These are phyloP conservation scores for Euura lappo DNA, from an alignment of 1,140 invertebrate genomes.

Conservation along the genomic window DNA sequence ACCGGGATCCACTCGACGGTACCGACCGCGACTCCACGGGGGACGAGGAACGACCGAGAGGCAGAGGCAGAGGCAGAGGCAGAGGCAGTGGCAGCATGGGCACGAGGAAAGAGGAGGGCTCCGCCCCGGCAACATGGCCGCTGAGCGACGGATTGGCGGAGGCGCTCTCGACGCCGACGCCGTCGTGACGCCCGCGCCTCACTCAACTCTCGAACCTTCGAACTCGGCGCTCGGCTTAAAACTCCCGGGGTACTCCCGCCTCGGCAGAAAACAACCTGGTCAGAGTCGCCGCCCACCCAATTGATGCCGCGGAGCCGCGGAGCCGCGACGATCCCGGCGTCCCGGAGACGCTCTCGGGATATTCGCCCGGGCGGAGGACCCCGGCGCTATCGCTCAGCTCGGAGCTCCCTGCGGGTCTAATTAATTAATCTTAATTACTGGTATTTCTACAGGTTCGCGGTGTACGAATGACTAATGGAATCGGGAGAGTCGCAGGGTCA, in stretches of 20 bases:
- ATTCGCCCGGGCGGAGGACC: neutral
- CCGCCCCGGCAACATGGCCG: conserved; percentile 61
- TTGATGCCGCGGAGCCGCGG: neutral
- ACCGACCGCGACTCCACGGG: conserved; percentile 1
- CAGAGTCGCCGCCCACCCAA: neutral
- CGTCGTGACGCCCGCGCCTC: conserved; percentile 58
- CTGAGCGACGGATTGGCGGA: conserved; percentile 60
- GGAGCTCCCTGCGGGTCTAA: neutral
- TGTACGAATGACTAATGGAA: conserved; percentile 7
- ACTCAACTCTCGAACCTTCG: conserved; percentile 37
- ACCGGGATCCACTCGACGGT: too few species aligned
- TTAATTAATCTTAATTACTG: conserved; percentile 6
- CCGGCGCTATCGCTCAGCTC: neutral
- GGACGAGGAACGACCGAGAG: conserved; percentile 17
- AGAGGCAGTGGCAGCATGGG: conserved; percentile 9
- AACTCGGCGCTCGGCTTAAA: neutral
- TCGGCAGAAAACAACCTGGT: neutral
- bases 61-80: conserved; percentile 12
- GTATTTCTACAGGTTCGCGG: neutral
- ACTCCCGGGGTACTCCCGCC: neutral
- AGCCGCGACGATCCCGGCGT: neutral
- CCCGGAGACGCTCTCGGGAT: neutral
- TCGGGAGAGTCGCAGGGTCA: neutral
- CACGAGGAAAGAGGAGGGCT: conserved; percentile 35
- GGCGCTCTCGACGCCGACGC: conserved; percentile 51